Evolutionary conservation across 2,888 invertebrate genomes (phyloP), one percentile per base, ranked within the genome.

Genomic region (Drosophila borborema): DNA sequence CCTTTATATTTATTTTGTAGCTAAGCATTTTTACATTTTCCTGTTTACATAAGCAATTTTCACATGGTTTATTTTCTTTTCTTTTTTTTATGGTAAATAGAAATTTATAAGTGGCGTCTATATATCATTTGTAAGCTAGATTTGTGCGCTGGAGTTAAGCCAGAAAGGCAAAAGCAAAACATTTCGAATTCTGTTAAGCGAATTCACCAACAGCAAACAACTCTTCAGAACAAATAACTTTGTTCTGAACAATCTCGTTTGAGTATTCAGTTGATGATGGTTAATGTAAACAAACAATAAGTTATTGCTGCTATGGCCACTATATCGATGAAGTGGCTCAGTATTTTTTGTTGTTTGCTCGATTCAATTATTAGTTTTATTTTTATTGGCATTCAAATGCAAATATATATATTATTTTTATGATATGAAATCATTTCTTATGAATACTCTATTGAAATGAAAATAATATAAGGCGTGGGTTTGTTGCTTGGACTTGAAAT

Each of bases 31-130:
- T 70, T 49, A 45, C 28, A 16, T 51, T 64, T 66, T 55, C 12
- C 43, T 20, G 20, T 46, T 72, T 58, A 58, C 71, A 59, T 69
- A 59, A 66, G 55, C 61, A 81, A 60, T 68, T 77, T 71, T 68
- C 70, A 74, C 59, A 60, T 82, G 75, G 67, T 79, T 70, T 63
- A 74, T 58, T 16, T 74, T 6, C 4, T 28, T 64, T 73, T 54
- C 56, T 74, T 74, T 56, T 74, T 55, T 63, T 75, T 61, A 63
- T 66, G 79, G 64, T 74, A 83, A 74, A 74, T 72, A 69, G 64
- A 48, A 67, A 69, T 64, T 61, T 61, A 67, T 51, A 67, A 74
- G 66, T 85, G 63, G 54, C 64, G 53, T 60, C 65, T 60, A 51
- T 74, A 69, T 67, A 67, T 89, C 64, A 72, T 64, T 63, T 63